Conservation (phyloP, 2,113 vertebrate species). For the Tiliqua scincoides region DNA sequence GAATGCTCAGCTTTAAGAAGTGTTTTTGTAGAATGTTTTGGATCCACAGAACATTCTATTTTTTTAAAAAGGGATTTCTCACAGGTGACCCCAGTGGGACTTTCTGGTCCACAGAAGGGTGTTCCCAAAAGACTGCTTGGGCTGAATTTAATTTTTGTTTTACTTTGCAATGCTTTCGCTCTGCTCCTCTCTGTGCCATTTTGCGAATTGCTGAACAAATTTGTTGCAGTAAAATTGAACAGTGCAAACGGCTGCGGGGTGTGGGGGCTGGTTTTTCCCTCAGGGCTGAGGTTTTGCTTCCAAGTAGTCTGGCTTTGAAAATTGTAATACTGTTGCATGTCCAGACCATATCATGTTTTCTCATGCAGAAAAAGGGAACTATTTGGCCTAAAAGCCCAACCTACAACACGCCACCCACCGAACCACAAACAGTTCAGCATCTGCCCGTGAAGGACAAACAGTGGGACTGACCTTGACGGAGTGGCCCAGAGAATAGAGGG, state of each 20-base stretch:
- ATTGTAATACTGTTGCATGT: neutral
- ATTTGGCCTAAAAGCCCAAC: neutral
- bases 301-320: neutral
- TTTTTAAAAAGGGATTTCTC: neutral
- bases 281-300: neutral
- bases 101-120: conserved; percentile 10
- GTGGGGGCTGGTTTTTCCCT: neutral
- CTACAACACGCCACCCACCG: neutral
- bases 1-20: conserved; percentile 45
- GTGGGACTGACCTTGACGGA: neutral
- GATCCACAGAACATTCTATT: conserved; percentile 11
- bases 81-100: neutral
- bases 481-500: neutral
- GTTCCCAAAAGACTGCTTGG: neutral
- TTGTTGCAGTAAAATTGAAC: neutral
- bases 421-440: neutral
- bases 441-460: neutral
- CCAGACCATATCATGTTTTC: neutral
- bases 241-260: neutral
- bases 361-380: no score
- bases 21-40: conserved; percentile 41
- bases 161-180: conserved; percentile 11
- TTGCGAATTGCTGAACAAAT: conserved; percentile 32
- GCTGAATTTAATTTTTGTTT: neutral
- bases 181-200: neutral